Evolutionary conservation across 2,888 invertebrate genomes (phyloP).

Genomic region (Hyles lineata): DNA sequence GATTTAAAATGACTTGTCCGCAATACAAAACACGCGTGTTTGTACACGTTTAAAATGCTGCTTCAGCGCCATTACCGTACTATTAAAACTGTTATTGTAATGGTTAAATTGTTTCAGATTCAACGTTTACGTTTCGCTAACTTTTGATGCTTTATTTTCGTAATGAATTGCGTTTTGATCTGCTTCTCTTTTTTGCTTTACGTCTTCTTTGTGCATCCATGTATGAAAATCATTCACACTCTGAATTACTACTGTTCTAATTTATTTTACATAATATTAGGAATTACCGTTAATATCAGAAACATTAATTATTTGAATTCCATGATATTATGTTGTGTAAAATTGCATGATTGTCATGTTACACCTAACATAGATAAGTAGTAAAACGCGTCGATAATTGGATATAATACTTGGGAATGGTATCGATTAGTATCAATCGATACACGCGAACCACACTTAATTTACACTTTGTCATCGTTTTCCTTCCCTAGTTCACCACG

Average conservation of each 20-base stretch:
- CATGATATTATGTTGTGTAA: background rate
- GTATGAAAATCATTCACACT: background rate
- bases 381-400: background rate
- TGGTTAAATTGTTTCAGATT: background rate
- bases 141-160: conserved; percentile 23
- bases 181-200: background rate
- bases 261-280: too few relatives aligned
- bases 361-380: background rate
- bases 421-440: background rate
- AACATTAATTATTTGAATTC: background rate
- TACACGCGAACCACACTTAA: background rate
- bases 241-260: too few relatives aligned
- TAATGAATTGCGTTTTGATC: conserved; percentile 2
- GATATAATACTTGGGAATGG: background rate
- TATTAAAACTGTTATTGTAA: conserved; percentile 7
- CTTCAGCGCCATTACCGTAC: background rate
- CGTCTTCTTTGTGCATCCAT: background rate
- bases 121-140: conserved; percentile 15
- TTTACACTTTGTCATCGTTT: background rate
- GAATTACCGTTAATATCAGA: background rate
- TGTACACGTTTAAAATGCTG: background rate
- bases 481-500: background rate
- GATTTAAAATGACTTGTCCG: conserved; percentile 32
- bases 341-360: background rate
- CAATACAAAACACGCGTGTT: conserved; percentile 23